These are phyloP conservation scores for Hippopotamus amphibius DNA, from an alignment of 2,113 vertebrate genomes.

Conservation along the genomic window DNA sequence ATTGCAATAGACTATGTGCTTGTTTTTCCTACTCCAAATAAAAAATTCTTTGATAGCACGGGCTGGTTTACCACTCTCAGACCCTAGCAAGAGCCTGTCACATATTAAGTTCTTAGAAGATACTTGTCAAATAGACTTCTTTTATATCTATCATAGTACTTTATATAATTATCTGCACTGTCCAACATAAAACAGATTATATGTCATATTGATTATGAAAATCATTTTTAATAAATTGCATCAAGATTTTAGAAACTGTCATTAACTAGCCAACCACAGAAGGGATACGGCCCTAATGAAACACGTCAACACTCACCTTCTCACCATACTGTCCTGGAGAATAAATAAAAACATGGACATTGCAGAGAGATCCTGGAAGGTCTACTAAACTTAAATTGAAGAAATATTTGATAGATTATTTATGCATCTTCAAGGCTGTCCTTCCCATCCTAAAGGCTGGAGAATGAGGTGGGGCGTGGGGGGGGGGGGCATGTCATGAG, in stretches of 20 bases:
- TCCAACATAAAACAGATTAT: not conserved
- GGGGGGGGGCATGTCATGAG: no score
- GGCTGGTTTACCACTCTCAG: not conserved
- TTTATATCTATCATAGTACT: not conserved
- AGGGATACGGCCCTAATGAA: not conserved
- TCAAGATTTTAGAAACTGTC: not conserved
- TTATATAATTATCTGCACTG: not conserved
- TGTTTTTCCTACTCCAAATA: not conserved
- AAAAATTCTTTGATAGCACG: not conserved
- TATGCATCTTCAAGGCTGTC: not conserved
- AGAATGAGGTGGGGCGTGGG: not conserved
- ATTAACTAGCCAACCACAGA: not conserved
- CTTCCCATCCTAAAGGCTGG: not conserved
- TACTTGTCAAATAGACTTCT: constrained; percentile 5
- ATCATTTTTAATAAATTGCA: constrained; percentile 35
- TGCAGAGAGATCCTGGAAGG: not conserved
- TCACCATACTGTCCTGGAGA: not conserved
- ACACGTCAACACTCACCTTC: not conserved
- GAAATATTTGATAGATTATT: not conserved
- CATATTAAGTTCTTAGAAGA: not conserved
- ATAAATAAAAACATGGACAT: not conserved
- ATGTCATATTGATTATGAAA: not conserved
- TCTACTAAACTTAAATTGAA: not conserved
- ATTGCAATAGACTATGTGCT: not conserved
- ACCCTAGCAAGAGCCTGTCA: not conserved